Base-by-base conservation (phyloP, 2,888 invertebrate species). In the Mesorhabditis belari region DNA sequence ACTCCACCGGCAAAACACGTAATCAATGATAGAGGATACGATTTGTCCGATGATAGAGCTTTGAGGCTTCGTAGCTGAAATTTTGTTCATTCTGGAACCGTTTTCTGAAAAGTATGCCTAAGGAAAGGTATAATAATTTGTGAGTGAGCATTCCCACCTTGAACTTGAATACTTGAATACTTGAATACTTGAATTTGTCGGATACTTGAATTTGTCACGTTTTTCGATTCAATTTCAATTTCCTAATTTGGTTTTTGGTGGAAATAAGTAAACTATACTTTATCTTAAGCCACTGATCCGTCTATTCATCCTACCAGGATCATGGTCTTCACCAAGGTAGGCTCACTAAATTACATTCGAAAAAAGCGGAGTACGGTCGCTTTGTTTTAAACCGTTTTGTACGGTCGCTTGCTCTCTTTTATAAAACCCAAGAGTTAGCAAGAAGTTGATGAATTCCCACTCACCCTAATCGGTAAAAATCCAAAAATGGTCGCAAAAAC, bases 401-500 rank as follows among this genome's bases (percentile, higher is more conserved):
- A n/a, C n/a, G n/a, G n/a, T n/a, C n/a, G n/a, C n/a, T n/a, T n/a
- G n/a, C n/a, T n/a, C n/a, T n/a, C n/a, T n/a, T n/a, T n/a, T n/a
- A n/a, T n/a, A n/a, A n/a, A n/a, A n/a, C n/a, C n/a, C n/a, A n/a
- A n/a, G n/a, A n/a, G n/a, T n/a, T n/a, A n/a, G n/a, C n/a, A n/a
- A n/a, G n/a, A n/a, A n/a, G n/a, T n/a, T n/a, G n/a, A n/a, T n/a
- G n/a, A n/a, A n/a, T n/a, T n/a, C n/a, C n/a, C n/a, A 9, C 44
- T 9, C 23, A 93, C 85, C 61, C 67, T 63, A 76, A 88, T 85
- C 5, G 98, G 85, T 19, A 71, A 26, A 28, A 74, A 55, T n/a
- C 74, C 74, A 56, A 68, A 71, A 21, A 72, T 24, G 12, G 70
- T 49, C 17, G 71, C 65, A 44, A 73, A 64, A 6, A 73, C 23